Conservation (phyloP, 2,888 invertebrate genomes). For the Clistopyga incitator region DNA sequence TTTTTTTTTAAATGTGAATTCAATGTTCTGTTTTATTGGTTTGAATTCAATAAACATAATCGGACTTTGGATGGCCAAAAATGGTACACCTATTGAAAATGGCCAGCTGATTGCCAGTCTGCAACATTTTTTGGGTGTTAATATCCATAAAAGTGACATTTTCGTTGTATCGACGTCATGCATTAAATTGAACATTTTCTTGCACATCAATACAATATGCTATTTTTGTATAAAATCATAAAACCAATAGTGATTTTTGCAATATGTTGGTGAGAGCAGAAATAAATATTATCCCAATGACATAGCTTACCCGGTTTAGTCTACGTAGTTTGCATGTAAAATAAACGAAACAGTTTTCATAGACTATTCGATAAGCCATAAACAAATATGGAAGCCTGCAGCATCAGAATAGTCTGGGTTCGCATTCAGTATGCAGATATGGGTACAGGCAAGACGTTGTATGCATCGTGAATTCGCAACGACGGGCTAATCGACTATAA, state of each 20-base stretch:
- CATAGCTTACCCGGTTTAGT: background rate
- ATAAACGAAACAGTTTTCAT: background rate
- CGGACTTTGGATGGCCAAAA: too few relatives aligned
- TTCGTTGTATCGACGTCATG: too few relatives aligned
- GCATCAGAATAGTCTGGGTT: background rate
- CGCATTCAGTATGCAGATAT: slow-evolving; percentile 11
- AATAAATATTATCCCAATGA: slow-evolving; percentile 5
- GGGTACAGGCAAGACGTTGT: slow-evolving; percentile 14
- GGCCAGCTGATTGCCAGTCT: too few relatives aligned
- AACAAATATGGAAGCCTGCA: background rate
- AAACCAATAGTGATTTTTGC: background rate
- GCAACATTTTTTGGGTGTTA: too few relatives aligned
- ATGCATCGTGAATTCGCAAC: slow-evolving; percentile 34
- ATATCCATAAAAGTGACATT: too few relatives aligned
- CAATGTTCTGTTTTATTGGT: too few relatives aligned
- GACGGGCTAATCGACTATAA: slow-evolving; percentile 58
- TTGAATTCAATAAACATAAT: too few relatives aligned
- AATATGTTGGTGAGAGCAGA: background rate
- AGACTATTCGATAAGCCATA: background rate
- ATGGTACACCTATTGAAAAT: too few relatives aligned
- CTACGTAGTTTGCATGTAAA: background rate
- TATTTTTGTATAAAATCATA: background rate
- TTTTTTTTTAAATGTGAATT: too few relatives aligned
- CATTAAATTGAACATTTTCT: too few relatives aligned
- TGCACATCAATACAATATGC: background rate